Percentiles rank a stretch among this genome's conserved stretches.
Conservation (phyloP, 1,140 invertebrate genomes). For the Ostrea denselamellosa region DNA sequence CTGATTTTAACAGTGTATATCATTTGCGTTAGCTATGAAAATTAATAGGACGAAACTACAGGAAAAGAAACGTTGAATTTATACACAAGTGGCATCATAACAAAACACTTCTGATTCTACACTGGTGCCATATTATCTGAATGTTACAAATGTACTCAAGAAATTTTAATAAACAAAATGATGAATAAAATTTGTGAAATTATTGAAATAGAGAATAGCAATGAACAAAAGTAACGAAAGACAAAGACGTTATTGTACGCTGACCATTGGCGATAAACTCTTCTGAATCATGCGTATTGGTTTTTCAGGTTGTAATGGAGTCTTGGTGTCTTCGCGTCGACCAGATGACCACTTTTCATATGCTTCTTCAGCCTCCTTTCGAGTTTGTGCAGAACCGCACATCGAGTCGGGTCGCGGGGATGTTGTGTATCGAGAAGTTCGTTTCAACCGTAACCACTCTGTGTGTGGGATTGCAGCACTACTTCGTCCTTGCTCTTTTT, state of each 20-base stretch:
- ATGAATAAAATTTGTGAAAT: no score
- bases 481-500: conserved; percentile 35
- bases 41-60: no score
- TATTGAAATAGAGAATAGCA: no score
- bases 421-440: background rate
- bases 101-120: no score
- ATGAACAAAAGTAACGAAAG: background rate
- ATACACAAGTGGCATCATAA: no score
- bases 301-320: background rate
- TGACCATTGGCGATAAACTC: background rate
- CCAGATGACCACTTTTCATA: conserved; percentile 9
- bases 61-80: no score
- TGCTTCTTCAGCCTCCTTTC: conserved; percentile 3
- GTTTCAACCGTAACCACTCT: conserved; percentile 56
- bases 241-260: background rate
- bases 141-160: no score
- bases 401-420: background rate
- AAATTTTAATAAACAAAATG: no score
- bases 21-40: no score
- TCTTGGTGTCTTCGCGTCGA: background rate
- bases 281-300: background rate
- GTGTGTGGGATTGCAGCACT: conserved; percentile 53
- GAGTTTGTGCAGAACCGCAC: conserved; percentile 13
- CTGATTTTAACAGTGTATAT: no score
- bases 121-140: no score